phyloP scores from a whole-genome alignment of 2,113 vertebrate species.

The Sula dactylatra region DNA sequence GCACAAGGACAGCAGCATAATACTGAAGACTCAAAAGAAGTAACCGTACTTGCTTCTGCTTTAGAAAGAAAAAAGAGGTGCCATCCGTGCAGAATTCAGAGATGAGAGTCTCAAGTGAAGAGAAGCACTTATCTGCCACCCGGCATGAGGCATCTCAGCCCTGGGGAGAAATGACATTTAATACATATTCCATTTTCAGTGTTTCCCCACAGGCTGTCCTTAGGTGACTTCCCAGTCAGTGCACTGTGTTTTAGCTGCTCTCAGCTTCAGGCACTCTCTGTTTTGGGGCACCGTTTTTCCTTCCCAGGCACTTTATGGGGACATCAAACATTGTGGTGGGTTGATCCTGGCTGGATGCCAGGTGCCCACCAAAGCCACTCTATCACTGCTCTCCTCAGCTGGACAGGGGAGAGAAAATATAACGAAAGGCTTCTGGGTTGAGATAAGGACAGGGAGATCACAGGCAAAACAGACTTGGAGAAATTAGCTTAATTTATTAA shows the following conservation, averaged over 20 bases:
- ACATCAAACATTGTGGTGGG: too few species aligned
- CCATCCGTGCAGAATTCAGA: neutral
- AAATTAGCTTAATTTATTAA: too few species aligned
- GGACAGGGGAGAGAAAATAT: too few species aligned
- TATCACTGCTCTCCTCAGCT: too few species aligned
- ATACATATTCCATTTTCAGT: neutral
- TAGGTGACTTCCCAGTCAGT: neutral
- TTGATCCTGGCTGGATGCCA: too few species aligned
- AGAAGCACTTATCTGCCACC: neutral
- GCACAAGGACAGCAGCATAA: neutral
- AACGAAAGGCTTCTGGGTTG: too few species aligned
- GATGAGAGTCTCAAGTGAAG: neutral
- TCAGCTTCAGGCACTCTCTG: neutral
- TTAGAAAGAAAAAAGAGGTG: neutral
- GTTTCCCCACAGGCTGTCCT: neutral
- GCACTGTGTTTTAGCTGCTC: neutral
- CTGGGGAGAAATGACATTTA: neutral
- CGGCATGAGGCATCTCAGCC: neutral
- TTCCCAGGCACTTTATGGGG: neutral
- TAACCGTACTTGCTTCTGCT: neutral
- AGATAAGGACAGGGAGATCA: too few species aligned
- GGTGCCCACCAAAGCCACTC: too few species aligned
- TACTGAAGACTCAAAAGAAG: neutral
- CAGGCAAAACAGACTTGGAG: too few species aligned
- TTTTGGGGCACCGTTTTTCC: neutral